Conservation (phyloP, 2,113 vertebrate species). For the Coreoperca whiteheadi region DNA sequence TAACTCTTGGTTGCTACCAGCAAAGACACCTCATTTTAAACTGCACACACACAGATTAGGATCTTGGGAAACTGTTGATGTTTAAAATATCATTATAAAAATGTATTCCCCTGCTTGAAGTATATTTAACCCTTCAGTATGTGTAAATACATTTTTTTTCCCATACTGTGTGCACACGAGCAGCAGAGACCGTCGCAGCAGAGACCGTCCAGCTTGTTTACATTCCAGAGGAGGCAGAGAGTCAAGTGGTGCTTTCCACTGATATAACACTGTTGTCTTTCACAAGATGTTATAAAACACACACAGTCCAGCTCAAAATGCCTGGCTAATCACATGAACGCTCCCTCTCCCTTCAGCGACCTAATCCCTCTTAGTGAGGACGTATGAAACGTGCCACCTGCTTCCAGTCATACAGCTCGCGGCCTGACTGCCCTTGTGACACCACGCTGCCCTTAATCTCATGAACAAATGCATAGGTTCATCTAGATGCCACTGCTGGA, state of each 20-base stretch:
- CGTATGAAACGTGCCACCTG: conserved; percentile 73
- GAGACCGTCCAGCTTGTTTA: neutral
- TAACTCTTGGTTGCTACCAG: neutral
- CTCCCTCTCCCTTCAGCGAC: conserved; percentile 60
- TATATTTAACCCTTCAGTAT: neutral
- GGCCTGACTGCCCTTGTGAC: conserved; percentile 73
- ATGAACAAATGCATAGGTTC: conserved; percentile 64
- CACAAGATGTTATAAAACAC: conserved; percentile 55
- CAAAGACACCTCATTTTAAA: neutral
- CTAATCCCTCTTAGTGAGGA: conserved; percentile 74
- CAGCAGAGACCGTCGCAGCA: neutral
- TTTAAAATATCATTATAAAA: neutral
- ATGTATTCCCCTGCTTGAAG: neutral
- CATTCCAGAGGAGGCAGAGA: conserved; percentile 21
- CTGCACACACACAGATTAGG: neutral
- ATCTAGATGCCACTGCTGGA: conserved; percentile 31
- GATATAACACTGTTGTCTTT: conserved; percentile 49
- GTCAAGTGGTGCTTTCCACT: neutral
- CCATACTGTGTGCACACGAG: neutral
- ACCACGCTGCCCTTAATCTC: conserved; percentile 62
- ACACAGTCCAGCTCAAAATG: conserved; percentile 63
- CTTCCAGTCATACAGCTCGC: conserved; percentile 59
- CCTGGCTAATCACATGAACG: conserved; percentile 64
- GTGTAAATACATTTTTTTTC: neutral
- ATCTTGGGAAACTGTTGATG: neutral